Evolutionary conservation across 2,888 invertebrate genomes (phyloP), one percentile per base, ranked within the genome.

Genomic region (Drosophila imparisetae): DNA sequence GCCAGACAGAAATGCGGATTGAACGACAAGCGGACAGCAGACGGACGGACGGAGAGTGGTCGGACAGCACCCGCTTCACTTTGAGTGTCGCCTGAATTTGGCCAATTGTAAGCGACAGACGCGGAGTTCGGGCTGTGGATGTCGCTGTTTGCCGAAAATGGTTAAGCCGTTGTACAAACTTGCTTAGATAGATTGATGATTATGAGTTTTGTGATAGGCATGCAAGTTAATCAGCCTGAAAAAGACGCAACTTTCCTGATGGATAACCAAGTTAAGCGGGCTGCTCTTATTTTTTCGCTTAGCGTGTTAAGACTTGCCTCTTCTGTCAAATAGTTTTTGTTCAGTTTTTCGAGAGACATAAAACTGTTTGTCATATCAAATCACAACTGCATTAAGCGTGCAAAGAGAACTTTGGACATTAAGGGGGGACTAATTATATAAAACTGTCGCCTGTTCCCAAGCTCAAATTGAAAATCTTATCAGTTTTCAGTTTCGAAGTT

Each of bases 171-270:
- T 69, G 79, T 69, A 65, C 63, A 61, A 75, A 64, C 79, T 79
- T 69, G 24, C 24, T 40, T 57, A 73, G 74, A 69, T 79, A 79
- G 79, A 79, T 77, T 66, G 77, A 77, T 77, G 75, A 77, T 78
- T 77, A 77, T 77, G 79, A 77, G 77, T 77, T 69, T 63, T 79
- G 79, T 69, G 79, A 73, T 66, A 74, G 65, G 50, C 59, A 50
- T 60, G 75, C 66, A 69, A 77, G 75, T 69, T 79, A 77, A 77
- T 77, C 77, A 79, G 79, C 49, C 66, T 58, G 66, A 79, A 74
- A 69, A 74, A 74, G 57, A 79, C 61, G 36, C 65, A 79, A 64
- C 62, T 66, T 68, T 63, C 48, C 55, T 68, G 65, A 78, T 68
- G 60, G 65, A 79, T 79, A 32, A 54, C 68, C 45, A 65, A 52